Evolutionary conservation across 2,113 vertebrate species (phyloP).

Genomic region (Taxidea taxus): DNA sequence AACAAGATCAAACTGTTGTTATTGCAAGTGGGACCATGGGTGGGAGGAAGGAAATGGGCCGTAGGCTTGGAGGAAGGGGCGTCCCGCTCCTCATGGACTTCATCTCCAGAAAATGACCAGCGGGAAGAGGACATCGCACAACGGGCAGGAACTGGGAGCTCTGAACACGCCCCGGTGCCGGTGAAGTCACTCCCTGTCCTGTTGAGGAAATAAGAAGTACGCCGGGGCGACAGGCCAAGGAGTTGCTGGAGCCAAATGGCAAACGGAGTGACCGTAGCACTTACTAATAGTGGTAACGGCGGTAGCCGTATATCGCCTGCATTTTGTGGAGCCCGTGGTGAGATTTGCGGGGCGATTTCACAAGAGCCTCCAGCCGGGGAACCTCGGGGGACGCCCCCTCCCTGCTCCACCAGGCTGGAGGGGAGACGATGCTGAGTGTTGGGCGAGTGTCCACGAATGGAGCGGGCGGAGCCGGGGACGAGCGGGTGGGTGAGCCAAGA

Average conservation of each 20-base stretch:
- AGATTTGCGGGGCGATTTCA: not conserved
- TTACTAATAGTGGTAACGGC: accelerated
- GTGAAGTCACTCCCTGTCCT: not conserved
- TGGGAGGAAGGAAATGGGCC: not conserved
- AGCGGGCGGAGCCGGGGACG: accelerated
- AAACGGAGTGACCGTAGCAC: accelerated
- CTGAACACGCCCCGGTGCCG: accelerated
- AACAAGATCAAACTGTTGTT: not conserved
- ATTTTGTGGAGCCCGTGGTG: not conserved
- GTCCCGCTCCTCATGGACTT: accelerated
- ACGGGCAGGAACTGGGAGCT: not conserved
- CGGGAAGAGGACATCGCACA: accelerated
- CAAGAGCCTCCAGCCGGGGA: accelerated
- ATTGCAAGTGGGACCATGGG: accelerated
- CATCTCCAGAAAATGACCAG: accelerated
- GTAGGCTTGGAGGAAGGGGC: accelerated
- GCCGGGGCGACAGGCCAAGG: accelerated
- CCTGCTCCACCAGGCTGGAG: accelerated
- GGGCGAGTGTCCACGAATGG: accelerated
- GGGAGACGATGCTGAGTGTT: accelerated
- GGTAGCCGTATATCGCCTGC: accelerated
- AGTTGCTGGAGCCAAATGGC: accelerated
- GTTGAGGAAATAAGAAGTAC: not conserved
- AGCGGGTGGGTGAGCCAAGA: accelerated
- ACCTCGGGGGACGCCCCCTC: accelerated